These are phyloP conservation scores for Apantesis nais DNA, from an alignment of 2,888 invertebrate species.

Conservation along the genomic window DNA sequence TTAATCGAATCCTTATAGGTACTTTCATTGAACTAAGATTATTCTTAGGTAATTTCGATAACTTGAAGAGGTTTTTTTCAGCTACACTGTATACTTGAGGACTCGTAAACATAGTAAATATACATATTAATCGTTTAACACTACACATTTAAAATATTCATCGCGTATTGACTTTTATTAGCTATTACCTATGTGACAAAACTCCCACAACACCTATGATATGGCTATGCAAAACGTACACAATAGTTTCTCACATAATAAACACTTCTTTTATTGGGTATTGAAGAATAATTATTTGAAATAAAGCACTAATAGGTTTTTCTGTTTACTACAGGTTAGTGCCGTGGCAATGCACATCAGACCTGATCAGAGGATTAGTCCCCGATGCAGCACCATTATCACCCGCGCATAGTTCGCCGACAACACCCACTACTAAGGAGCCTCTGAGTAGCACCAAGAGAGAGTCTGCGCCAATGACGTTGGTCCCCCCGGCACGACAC, in stretches of 20 bases:
- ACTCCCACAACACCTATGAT: not conserved
- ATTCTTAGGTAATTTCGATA: not conserved
- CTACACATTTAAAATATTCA: not conserved
- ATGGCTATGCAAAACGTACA: not conserved
- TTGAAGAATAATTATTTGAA: not conserved
- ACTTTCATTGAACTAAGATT: not conserved
- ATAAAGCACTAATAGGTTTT: not conserved
- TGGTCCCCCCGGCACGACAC: slow-evolving; percentile 71
- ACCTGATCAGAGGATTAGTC: slow-evolving; percentile 88
- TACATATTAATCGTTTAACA: not conserved
- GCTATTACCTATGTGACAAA: not conserved
- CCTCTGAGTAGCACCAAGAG: slow-evolving; percentile 46
- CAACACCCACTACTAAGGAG: slow-evolving; percentile 27
- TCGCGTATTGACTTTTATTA: not conserved
- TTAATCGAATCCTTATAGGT: not conserved
- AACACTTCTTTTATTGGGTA: not conserved
- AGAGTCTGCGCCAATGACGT: slow-evolving; percentile 71
- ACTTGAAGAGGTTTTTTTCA: not conserved
- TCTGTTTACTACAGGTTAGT: slow-evolving; percentile 85
- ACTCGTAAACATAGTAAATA: not conserved
- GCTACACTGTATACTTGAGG: not conserved
- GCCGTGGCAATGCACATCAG: slow-evolving; percentile 89
- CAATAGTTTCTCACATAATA: not conserved
- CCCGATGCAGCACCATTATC: slow-evolving; percentile 87
- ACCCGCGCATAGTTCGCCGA: slow-evolving; percentile 16